Base-by-base conservation (phyloP, 2,113 vertebrate genomes). In the Rhinoderma darwinii region DNA sequence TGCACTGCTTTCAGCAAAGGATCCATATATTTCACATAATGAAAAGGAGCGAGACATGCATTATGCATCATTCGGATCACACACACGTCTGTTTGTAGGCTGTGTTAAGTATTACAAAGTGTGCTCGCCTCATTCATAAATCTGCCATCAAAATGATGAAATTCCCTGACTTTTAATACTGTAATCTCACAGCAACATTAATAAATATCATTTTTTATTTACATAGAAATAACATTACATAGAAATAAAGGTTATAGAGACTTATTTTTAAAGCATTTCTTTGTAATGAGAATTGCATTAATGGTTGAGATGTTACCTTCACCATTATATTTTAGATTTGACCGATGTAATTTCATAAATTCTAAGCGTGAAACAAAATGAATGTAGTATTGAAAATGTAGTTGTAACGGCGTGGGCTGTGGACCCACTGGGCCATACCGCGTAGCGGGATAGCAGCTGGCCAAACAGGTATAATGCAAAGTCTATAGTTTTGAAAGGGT, bases 21-120 rank as follows among this genome's bases (percentile, higher is more conserved):
- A 84, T 84, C 73, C 83, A 84, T 84, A 84, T 77, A 77, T 84
- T 84, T 77, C 72, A 84, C 54, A 44, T 84, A 84, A 84, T 84
- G 73, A 84, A 84, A 84, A 84, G 83, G 50, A 84, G 83, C 6
- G 72, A 56, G 54, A 77, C 54, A 84, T 84, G 83, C 39, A 84
- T 84, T 76, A 77, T 84, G 83, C 83, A 84, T 84, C 73, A 77
- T 76, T 75, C 50, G 9, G 54, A 84, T 84, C 83, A 76, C 83
- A 77, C 83, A 77, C 47, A 35, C 54, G 72, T 76, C 83, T 84
- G 73, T 35, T 61, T 76, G 72, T 61, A 84, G 72, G 39, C 25
- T 77, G 72, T 77, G 73, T 77, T 77, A 35, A 54, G 83, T 84
- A 84, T 76, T 77, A 77, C 83, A 84, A 84, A 84, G 83, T 47